A percentile compares a stretch with the other conserved stretches of the same genome.
Conservation (phyloP, 2,113 vertebrate genomes). For the Apaloderma vittatum region DNA sequence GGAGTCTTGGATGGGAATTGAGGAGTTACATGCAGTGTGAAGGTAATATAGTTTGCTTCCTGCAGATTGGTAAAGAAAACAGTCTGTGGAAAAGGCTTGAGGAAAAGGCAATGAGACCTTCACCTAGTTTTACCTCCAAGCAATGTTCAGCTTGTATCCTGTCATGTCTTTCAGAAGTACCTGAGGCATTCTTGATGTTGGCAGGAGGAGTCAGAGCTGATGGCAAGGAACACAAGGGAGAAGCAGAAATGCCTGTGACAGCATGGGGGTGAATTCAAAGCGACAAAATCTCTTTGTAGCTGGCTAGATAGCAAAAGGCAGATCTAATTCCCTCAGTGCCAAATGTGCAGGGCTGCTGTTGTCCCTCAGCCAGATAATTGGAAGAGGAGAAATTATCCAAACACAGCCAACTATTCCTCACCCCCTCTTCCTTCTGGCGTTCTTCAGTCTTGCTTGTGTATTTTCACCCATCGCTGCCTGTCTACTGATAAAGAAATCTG, state of each 20-base stretch:
- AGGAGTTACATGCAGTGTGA: accelerated
- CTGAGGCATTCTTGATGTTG: slow-evolving; percentile 19
- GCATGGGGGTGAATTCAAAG: background rate
- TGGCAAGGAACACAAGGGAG: background rate
- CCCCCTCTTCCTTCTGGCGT: background rate
- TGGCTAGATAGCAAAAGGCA: slow-evolving; percentile 44
- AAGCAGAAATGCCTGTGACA: slow-evolving; percentile 3
- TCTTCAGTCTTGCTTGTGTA: background rate
- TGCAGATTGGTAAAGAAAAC: accelerated
- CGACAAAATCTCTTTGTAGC: background rate
- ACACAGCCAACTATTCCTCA: accelerated
- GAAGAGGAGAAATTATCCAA: background rate
- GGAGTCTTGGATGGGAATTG: accelerated
- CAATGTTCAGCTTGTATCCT: background rate
- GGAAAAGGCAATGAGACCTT: slow-evolving; percentile 30
- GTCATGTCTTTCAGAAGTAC: slow-evolving; percentile 21
- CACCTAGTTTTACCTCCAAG: slow-evolving; percentile 5
- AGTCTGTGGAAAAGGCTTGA: background rate
- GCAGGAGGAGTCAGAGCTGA: slow-evolving; percentile 1
- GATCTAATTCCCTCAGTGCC: slow-evolving; percentile 12
- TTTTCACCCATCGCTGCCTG: background rate
- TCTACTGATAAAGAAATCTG: background rate
- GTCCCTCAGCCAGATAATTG: background rate
- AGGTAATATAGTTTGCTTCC: background rate
- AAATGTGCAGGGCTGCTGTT: slow-evolving; percentile 23